Conservation (phyloP, 53 echinoderm and acorn worm species). For the Pentamera pediparva region DNA sequence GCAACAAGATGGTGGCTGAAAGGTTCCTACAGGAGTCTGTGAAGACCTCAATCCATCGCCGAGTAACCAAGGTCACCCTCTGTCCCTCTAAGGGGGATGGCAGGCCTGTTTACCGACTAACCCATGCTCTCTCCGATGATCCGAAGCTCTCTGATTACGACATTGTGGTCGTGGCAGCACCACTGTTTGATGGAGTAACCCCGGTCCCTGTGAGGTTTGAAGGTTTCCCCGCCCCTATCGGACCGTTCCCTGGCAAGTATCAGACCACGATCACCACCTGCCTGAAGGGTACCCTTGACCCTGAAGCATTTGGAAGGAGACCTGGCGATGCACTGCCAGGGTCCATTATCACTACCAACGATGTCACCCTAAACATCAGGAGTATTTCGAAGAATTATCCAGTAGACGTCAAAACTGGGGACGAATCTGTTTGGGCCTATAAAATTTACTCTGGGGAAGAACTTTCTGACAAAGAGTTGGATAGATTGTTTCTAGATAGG, state of each 20-base stretch:
- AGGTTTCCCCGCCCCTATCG: constrained; percentile 44
- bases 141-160: constrained; percentile 44
- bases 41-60: constrained; percentile 36
- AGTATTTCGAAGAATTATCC: constrained; percentile 66
- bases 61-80: constrained; percentile 38
- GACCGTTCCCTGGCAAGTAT: constrained; percentile 56
- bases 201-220: constrained; percentile 52
- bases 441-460: constrained; percentile 67
- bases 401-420: constrained; percentile 36
- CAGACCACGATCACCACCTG: constrained; percentile 73
- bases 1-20: constrained; percentile 66
- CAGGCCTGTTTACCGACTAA: constrained; percentile 12
- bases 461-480: constrained; percentile 45
- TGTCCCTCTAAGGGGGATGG: neutral
- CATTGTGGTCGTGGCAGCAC: constrained; percentile 77
- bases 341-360: constrained; percentile 50
- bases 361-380: constrained; percentile 58
- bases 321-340: constrained; percentile 34
- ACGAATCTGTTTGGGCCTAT: constrained; percentile 40
- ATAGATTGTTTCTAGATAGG: constrained; percentile 44
- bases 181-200: constrained; percentile 45
- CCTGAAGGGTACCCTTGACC: constrained; percentile 52
- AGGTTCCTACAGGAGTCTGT: constrained; percentile 53
- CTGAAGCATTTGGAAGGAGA: constrained; percentile 55
- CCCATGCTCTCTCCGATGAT: neutral